Evolutionary conservation across 2,888 invertebrate species (phyloP), one percentile per base, ranked within the genome.

Genomic region (Drosophila atripex): DNA sequence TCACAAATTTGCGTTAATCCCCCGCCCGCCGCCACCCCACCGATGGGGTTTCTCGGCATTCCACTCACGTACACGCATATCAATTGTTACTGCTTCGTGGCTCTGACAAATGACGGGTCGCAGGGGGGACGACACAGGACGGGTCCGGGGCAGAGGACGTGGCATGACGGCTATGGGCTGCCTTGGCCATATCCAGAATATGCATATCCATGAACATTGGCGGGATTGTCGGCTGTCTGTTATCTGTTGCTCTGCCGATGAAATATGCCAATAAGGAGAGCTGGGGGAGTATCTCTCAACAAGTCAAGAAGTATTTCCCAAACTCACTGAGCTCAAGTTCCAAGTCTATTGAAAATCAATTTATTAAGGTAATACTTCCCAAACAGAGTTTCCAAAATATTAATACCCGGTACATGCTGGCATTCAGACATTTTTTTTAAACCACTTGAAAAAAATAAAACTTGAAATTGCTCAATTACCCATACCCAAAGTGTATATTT

Each of bases 1-100:
- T 14, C 14, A 12, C 32, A 35, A 45, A 55, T 55, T 55, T 59
- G 18, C 16, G 16, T 30, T 51, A 38, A 18, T 39, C 39, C 28
- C 50, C 18, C 23, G 1, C 11, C 14, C 7, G 28, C 14, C 7
- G 28, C 9, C 39, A 1, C 11, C 39, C 14, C 16, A 1, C 39
- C 9, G 39, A 16, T 41, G 39, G 39, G 18, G 39, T 16, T 41
- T 16, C 56, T 64, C 49, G 55, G 46, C 53, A 86, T 85, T 72
- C 86, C 54, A 41, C 75, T 77, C 87, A 87, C 87, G 87, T 87
- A 73, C 83, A 85, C 73, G 77, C 74, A 86, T 87, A 86, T 87
- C 87, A 87, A 86, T 87, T 88, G 85, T 88, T 88, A 83, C 79
- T 85, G 75, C 75, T 76, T 65, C 61, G 61, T 49, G 80, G 75